A percentile compares a stretch with the other conserved stretches of the same genome.
These are phyloP conservation scores for Nesogale talazaci DNA, from an alignment of 2,113 vertebrate genomes.

Conservation along the genomic window DNA sequence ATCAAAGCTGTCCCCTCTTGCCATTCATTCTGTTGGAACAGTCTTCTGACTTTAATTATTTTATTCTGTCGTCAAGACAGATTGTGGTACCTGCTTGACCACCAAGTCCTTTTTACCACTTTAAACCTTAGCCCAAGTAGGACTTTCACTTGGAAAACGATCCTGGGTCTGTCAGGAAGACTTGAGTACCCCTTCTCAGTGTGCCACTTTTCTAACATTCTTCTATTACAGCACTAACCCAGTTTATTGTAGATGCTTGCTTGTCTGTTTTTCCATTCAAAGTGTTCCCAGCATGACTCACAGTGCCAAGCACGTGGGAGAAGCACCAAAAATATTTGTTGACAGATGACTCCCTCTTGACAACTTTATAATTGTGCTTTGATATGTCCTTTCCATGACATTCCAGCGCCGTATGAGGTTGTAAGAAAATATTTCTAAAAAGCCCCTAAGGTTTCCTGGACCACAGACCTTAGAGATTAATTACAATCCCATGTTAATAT, in stretches of 20 bases:
- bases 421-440: constrained; percentile 28
- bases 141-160: background rate
- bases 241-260: background rate
- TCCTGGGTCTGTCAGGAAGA: background rate
- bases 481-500: constrained; percentile 43
- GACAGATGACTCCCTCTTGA: background rate
- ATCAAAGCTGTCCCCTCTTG: background rate
- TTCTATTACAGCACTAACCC: background rate
- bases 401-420: background rate
- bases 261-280: background rate
- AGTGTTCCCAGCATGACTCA: background rate
- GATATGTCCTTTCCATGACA: background rate
- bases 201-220: background rate
- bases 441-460: background rate
- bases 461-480: constrained; percentile 4
- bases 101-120: background rate
- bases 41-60: background rate
- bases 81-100: background rate
- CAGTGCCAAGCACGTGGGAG: constrained; percentile 13
- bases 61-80: constrained; percentile 21
- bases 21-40: background rate
- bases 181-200: background rate
- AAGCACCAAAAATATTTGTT: constrained; percentile 44
- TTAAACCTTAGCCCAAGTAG: background rate
- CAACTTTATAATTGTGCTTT: constrained; percentile 40